Evolutionary conservation across 2,797 vertebrate species (phyloP).

Genomic region (Okamejei kenojei): DNA sequence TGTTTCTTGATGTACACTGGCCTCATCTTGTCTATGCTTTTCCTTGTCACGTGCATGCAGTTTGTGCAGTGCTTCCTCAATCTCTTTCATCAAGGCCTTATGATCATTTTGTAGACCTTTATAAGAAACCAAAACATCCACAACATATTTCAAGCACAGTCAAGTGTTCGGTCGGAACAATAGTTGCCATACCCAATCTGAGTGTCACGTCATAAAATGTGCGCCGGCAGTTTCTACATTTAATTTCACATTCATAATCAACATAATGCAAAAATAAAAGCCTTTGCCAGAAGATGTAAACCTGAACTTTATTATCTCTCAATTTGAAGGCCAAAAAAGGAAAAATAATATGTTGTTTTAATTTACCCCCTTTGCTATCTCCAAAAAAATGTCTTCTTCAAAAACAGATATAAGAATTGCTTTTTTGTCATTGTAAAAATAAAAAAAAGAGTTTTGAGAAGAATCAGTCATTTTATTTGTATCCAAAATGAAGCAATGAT

Average conservation of each 20-base stretch:
- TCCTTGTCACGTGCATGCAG: conserved; percentile 80
- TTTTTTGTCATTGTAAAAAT: neutral
- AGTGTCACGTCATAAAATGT: neutral
- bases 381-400: neutral
- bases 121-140: neutral
- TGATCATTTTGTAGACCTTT: conserved; percentile 93
- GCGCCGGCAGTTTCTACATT: neutral
- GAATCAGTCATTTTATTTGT: neutral
- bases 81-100: conserved; percentile 82
- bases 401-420: neutral
- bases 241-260: neutral
- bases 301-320: neutral
- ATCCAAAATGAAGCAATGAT: neutral
- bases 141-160: neutral
- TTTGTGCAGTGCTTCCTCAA: conserved; percentile 83
- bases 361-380: neutral
- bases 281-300: neutral
- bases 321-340: neutral
- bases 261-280: neutral
- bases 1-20: conserved; percentile 57
- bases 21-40: conserved; percentile 66
- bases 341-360: neutral
- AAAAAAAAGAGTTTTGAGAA: neutral
- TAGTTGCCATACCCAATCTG: neutral
- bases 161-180: neutral